Evolutionary conservation across 1,140 invertebrate genomes (phyloP), one percentile per base, ranked within the genome.

Genomic region (Kradibia gibbosae): DNA sequence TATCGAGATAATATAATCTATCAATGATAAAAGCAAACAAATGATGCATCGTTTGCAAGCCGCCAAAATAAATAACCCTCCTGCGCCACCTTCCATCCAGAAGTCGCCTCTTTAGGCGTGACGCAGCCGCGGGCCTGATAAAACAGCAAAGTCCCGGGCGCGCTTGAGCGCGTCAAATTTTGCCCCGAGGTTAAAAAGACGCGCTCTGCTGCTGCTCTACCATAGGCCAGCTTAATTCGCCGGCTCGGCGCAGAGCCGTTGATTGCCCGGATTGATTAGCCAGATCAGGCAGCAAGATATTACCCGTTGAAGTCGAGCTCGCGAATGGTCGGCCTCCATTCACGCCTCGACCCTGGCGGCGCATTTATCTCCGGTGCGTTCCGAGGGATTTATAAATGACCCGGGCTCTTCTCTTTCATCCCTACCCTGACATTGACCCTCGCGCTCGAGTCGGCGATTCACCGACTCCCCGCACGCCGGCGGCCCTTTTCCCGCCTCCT

Each of bases 341-440:
- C 50, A 50, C 50, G 22, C 11, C 28, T 53, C 71, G 31, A 5
- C 71, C n/a, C n/a, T n/a, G 53, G 28, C 36, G 36, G 31, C 22
- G 8, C 34, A 57, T 60, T 75, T 60, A 31, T 75, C 73, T 28
- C 28, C 28, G 1, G 73, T 57, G n/a, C 15, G 72, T 67, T 39
- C 11, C 17, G 34, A 10, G 62, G 60, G 42, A 77, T 77, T 77
- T 78, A 70, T 70, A 31, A 17, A 45, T 2, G 71, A 5, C 17
- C 42, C 13, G 25, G 13, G 50, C 50, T 53, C 50, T 53, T 5
- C 20, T 53, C 10, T 53, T 53, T 53, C 22, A 53, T 53, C 65
- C 65, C 0, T 48, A 36, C 62, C 34, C 48, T 57, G 77, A 62
- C 78, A 80, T 80, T 80, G 78, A 80, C 78, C 78, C 70, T 48